These are phyloP conservation scores for Cynopterus brachyotis DNA, from an alignment of 2,113 vertebrate genomes.

Conservation along the genomic window DNA sequence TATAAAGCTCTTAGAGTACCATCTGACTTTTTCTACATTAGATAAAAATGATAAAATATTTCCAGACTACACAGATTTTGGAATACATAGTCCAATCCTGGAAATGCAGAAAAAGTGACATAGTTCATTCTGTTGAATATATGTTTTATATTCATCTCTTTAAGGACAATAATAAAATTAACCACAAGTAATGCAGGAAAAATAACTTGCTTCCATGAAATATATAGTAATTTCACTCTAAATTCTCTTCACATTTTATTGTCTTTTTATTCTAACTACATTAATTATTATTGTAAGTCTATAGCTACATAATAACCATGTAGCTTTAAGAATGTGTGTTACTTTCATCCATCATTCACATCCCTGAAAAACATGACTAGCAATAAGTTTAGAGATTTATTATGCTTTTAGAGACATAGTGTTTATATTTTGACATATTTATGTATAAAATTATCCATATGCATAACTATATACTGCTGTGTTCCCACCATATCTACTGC, in stretches of 20 bases:
- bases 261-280: not conserved
- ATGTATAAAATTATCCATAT: not conserved
- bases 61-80: not conserved
- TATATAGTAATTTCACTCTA: not conserved
- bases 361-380: not conserved
- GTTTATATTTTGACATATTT: not conserved
- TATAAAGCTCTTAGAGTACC: not conserved
- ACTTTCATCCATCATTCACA: not conserved
- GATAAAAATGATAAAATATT: conserved; percentile 11
- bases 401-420: not conserved
- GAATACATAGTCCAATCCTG: not conserved
- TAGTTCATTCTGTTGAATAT: not conserved
- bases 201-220: not conserved
- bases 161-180: not conserved
- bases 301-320: not conserved
- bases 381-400: not conserved
- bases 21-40: not conserved
- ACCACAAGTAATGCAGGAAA: not conserved
- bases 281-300: not conserved
- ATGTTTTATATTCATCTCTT: not conserved
- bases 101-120: not conserved
- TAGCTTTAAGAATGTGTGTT: not conserved
- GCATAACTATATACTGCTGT: not conserved
- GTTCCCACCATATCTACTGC: not conserved
- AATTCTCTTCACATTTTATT: not conserved